phyloP scores from a whole-genome alignment of 2,113 vertebrate species.

The Pachycephala philippinensis region DNA sequence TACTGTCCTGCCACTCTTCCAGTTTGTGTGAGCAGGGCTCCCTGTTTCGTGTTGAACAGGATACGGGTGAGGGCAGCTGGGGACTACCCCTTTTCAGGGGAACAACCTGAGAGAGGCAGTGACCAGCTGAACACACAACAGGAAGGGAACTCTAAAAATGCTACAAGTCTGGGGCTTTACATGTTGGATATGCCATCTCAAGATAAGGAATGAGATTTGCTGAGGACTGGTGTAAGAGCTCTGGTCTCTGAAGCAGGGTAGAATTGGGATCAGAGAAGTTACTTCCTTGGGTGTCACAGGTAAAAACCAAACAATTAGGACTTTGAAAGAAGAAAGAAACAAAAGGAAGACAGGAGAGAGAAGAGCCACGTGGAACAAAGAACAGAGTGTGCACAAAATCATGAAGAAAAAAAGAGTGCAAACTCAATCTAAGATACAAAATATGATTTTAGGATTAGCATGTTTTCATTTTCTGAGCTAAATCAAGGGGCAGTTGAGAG shows the following conservation, averaged over 20 bases:
- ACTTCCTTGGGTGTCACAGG: not conserved
- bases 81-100: not conserved
- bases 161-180: not conserved
- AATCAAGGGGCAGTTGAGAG: not conserved
- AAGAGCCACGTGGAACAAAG: not conserved
- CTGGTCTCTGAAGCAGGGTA: not conserved
- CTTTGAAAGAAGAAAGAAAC: not conserved
- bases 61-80: not conserved
- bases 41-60: not conserved
- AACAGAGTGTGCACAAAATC: not conserved
- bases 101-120: not conserved
- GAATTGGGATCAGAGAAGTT: not conserved
- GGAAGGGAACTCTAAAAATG: not conserved
- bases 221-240: not conserved
- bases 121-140: not conserved
- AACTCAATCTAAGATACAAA: not conserved
- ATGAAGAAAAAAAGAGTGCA: not conserved
- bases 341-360: not conserved
- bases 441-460: not conserved
- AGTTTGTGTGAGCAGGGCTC: not conserved
- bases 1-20: not conserved
- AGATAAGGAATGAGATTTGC: not conserved
- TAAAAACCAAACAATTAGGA: not conserved
- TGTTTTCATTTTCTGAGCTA: constrained; percentile 1
- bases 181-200: not conserved